Evolutionary conservation across 2,797 vertebrate genomes (phyloP).

Genomic region (Remorina albescens): DNA sequence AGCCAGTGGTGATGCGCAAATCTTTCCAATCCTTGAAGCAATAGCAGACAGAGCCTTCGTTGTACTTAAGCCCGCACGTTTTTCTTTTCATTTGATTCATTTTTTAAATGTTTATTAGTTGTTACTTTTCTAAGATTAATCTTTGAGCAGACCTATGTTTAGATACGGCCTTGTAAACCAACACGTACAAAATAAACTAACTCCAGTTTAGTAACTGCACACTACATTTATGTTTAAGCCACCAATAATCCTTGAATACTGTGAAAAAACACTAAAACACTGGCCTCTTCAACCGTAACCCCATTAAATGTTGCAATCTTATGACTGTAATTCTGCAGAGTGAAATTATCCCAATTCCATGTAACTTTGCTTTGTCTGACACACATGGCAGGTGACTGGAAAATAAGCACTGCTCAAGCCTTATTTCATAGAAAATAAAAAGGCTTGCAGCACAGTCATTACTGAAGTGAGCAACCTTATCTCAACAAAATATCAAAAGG

Average conservation of each 20-base stretch:
- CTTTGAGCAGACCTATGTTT: background rate
- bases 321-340: slow-evolving; percentile 13
- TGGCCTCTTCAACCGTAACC: background rate
- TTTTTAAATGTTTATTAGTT: background rate
- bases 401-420: slow-evolving; percentile 23
- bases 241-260: background rate
- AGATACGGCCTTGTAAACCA: background rate
- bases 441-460: slow-evolving; percentile 6
- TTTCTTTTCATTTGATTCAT: background rate
- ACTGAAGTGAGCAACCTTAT: slow-evolving; percentile 21
- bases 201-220: background rate
- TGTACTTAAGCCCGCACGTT: background rate
- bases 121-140: background rate
- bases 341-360: slow-evolving; percentile 51
- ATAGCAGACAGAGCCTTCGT: background rate
- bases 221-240: background rate
- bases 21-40: background rate
- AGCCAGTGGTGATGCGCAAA: background rate
- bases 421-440: background rate
- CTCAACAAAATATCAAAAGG: slow-evolving; percentile 63
- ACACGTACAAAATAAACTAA: background rate
- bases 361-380: slow-evolving; percentile 47
- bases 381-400: slow-evolving; percentile 1
- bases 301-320: slow-evolving; percentile 4
- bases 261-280: background rate